Conservation (phyloP, 1,140 invertebrate genomes). For the Centruroides sculpturatus region DNA sequence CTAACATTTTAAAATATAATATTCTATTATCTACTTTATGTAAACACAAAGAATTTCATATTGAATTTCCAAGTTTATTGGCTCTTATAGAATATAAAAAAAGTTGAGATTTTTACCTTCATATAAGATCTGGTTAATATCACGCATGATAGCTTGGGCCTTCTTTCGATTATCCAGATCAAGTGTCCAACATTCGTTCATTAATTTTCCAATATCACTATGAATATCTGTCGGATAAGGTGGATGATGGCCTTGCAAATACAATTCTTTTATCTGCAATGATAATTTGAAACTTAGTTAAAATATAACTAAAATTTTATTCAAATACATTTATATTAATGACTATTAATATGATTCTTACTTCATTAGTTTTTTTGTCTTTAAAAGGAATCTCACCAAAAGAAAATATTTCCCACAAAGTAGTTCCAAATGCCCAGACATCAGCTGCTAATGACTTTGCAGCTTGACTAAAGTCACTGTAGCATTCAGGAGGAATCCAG, state of each 20-base stretch:
- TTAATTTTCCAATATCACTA: conserved; percentile 61
- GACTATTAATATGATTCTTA: not conserved
- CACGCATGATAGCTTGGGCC: conserved; percentile 64
- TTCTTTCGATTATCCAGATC: conserved; percentile 51
- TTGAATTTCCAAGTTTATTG: too few relatives aligned
- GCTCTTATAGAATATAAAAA: too few relatives aligned
- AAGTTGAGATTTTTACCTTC: not conserved
- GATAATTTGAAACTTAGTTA: not conserved
- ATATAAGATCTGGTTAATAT: conserved; percentile 62
- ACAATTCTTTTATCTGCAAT: conserved; percentile 28
- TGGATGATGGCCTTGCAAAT: conserved; percentile 53
- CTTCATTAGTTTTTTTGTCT: not conserved
- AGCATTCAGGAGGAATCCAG: conserved; percentile 70
- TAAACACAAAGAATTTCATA: too few relatives aligned
- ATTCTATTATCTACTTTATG: too few relatives aligned
- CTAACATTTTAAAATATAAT: too few relatives aligned
- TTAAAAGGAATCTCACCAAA: conserved; percentile 37
- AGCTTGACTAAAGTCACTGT: conserved; percentile 46
- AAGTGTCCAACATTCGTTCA: conserved; percentile 72
- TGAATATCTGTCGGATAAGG: conserved; percentile 59
- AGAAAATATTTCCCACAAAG: conserved; percentile 78
- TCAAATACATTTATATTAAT: not conserved
- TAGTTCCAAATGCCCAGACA: conserved; percentile 77
- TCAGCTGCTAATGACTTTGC: conserved; percentile 49
- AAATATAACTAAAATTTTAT: not conserved